Evolutionary conservation across 2,888 invertebrate species (phyloP).

Genomic region (Poecilobothrus nobilitatus): DNA sequence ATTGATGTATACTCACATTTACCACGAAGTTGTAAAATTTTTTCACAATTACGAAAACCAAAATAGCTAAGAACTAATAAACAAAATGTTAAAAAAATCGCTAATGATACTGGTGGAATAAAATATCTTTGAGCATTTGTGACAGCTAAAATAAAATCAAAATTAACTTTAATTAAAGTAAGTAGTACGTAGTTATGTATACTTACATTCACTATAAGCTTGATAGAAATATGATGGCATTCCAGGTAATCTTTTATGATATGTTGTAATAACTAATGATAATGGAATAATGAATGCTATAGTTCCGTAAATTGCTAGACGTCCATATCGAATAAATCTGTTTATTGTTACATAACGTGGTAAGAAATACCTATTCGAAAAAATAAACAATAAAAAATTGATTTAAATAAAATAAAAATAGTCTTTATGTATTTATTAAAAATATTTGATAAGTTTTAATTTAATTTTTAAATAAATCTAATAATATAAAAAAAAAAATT

Average conservation of each 20-base stretch:
- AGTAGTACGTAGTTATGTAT: slow-evolving; percentile 7
- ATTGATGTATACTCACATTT: slow-evolving; percentile 22
- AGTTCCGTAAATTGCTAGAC: slow-evolving; percentile 31
- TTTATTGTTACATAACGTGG: slow-evolving; percentile 31
- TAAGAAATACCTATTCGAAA: slow-evolving; percentile 30
- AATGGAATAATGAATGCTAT: slow-evolving; percentile 34
- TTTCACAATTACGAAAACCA: slow-evolving; percentile 37
- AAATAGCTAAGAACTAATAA: slow-evolving; percentile 36
- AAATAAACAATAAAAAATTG: background rate
- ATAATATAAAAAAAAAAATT: too few species aligned
- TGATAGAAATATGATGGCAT: slow-evolving; percentile 43
- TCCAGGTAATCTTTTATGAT: slow-evolving; percentile 37
- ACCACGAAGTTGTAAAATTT: slow-evolving; percentile 21
- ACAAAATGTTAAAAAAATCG: slow-evolving; percentile 33
- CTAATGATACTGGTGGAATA: slow-evolving; percentile 39
- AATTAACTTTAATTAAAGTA: slow-evolving; percentile 13
- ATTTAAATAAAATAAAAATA: too few species aligned
- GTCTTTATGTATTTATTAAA: too few species aligned
- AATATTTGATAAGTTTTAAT: too few species aligned
- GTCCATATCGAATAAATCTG: slow-evolving; percentile 26
- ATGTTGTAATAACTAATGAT: slow-evolving; percentile 35
- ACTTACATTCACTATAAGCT: slow-evolving; percentile 38
- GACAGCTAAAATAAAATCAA: slow-evolving; percentile 29
- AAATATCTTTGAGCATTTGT: slow-evolving; percentile 41
- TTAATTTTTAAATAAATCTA: too few species aligned